phyloP scores from a whole-genome alignment of 2,797 vertebrate species.

The Aselliscus stoliczkanus region DNA sequence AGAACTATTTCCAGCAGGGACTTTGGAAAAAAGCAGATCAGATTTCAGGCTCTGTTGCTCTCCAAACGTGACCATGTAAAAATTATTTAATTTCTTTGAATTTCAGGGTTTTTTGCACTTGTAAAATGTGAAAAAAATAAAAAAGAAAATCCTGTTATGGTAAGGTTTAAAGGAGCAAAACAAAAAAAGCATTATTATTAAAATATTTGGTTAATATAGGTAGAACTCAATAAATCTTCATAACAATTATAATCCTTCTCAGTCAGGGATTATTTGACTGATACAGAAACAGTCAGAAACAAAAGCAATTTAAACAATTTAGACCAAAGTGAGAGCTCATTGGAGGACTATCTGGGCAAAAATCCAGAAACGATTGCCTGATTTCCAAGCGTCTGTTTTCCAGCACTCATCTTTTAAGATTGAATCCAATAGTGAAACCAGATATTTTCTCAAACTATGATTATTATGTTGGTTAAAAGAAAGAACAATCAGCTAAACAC shows the following conservation, averaged over 20 bases:
- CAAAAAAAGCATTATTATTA: neutral
- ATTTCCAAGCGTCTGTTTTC: neutral
- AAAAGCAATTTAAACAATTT: neutral
- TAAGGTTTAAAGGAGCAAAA: neutral
- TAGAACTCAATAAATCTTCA: neutral
- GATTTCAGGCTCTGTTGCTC: neutral
- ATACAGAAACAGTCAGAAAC: neutral
- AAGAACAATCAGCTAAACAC: neutral
- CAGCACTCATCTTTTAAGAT: neutral
- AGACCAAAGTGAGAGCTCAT: neutral
- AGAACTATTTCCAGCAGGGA: neutral
- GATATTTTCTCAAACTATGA: neutral
- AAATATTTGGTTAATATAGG: neutral
- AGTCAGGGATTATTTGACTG: neutral
- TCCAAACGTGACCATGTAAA: neutral
- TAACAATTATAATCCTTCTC: neutral
- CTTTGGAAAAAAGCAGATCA: neutral
- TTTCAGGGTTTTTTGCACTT: neutral
- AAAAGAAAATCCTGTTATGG: neutral
- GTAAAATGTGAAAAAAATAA: neutral
- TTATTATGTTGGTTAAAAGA: neutral
- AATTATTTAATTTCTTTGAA: neutral
- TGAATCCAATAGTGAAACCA: neutral
- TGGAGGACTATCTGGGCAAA: neutral
- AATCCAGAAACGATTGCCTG: neutral